Evolutionary conservation across 2,797 vertebrate species (phyloP).

Genomic region (Sebastes wilsoni): DNA sequence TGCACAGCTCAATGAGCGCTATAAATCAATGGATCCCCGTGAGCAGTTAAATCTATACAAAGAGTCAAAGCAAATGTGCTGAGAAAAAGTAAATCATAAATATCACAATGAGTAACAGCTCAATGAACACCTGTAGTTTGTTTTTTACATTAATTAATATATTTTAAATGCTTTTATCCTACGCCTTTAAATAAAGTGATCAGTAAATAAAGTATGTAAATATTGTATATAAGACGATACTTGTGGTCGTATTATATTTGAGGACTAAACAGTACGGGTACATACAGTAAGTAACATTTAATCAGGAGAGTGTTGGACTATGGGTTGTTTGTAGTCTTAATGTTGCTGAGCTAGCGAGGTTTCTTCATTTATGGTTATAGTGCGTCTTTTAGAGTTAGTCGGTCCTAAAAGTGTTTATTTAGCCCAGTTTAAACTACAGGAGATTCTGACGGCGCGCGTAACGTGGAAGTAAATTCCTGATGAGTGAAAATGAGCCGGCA

Average conservation of each 20-base stretch:
- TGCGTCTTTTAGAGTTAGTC: not conserved
- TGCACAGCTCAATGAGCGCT: conserved; percentile 39
- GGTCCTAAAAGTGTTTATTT: not conserved
- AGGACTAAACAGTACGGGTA: not conserved
- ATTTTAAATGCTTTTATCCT: not conserved
- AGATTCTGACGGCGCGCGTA: not conserved
- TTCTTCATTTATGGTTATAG: not conserved
- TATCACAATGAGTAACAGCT: not conserved
- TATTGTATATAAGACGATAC: not conserved
- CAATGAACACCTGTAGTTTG: not conserved
- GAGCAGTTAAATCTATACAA: conserved; percentile 6
- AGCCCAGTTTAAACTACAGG: not conserved
- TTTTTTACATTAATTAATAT: not conserved
- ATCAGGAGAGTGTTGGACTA: not conserved
- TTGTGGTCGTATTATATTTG: not conserved
- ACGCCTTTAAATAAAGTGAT: not conserved
- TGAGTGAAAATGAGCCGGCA: not conserved
- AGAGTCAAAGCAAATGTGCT: not conserved
- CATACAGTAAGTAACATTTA: not conserved
- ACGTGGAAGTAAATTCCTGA: not conserved
- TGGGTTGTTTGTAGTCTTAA: not conserved
- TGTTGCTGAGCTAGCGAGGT: not conserved
- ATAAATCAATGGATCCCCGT: conserved; percentile 36
- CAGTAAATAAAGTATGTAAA: not conserved
- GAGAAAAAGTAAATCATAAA: not conserved